Percentiles rank a stretch among this genome's conserved stretches.
These are phyloP conservation scores for Hestina assimilis DNA, from an alignment of 1,140 invertebrate genomes.

Conservation along the genomic window DNA sequence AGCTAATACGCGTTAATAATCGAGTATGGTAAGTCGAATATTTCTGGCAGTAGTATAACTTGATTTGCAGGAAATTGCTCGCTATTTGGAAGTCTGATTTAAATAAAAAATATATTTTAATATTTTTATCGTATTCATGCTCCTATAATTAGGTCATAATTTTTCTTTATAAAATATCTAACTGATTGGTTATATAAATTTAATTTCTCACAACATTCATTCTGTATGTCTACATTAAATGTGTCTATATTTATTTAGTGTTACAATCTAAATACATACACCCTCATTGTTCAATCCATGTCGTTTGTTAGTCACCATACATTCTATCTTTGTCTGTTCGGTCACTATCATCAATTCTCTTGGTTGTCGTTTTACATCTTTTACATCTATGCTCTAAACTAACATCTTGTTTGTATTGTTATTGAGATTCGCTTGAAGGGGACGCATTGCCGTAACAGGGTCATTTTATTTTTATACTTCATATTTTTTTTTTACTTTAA, in stretches of 20 bases:
- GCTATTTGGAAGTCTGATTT: no score
- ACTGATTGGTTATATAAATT: constrained; percentile 9
- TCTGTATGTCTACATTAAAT: no score
- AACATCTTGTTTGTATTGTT: constrained; percentile 31
- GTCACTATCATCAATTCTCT: constrained; percentile 42
- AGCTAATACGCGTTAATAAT: no score
- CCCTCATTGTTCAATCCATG: constrained; percentile 19
- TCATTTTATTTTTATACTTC: neutral
- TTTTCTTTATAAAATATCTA: no score
- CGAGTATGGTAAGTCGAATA: no score
- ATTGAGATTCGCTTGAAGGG: neutral
- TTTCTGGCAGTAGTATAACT: no score
- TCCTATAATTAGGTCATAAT: no score
- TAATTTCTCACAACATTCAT: neutral
- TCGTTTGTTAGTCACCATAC: constrained; percentile 38
- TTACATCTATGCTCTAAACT: constrained; percentile 34
- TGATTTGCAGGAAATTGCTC: no score
- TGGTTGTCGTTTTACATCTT: constrained; percentile 35
- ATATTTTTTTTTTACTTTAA: neutral
- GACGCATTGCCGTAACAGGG: no score
- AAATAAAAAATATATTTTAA: no score
- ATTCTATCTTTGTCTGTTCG: constrained; percentile 32
- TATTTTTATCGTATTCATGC: no score
- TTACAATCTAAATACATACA: constrained; percentile 9
- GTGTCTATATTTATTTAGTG: constrained; percentile 19